Percentiles rank a stretch among this genome's conserved stretches.
These are phyloP conservation scores for Heteromormyrus szaboi DNA, from an alignment of 2,797 vertebrate genomes.

Conservation along the genomic window DNA sequence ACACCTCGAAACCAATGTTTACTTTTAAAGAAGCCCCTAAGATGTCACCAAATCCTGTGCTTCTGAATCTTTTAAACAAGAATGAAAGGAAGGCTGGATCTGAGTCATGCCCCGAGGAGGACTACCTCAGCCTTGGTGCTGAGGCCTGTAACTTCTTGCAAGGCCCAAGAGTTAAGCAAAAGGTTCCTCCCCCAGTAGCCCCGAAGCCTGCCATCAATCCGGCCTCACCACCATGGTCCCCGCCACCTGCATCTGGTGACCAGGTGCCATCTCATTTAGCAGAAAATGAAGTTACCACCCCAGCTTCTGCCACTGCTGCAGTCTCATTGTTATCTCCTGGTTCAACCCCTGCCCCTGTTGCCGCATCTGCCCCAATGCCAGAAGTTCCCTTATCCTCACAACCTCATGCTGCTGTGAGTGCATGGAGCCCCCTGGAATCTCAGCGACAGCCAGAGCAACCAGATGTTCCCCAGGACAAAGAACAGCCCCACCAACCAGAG, in stretches of 20 bases:
- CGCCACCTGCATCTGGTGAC: slow-evolving; percentile 57
- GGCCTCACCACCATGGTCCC: slow-evolving; percentile 75
- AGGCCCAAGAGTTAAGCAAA: slow-evolving; percentile 70
- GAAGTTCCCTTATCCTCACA: slow-evolving; percentile 39
- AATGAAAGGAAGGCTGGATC: slow-evolving; percentile 77
- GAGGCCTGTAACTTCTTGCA: slow-evolving; percentile 99
- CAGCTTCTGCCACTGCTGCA: slow-evolving; percentile 41
- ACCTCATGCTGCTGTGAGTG: slow-evolving; percentile 37
- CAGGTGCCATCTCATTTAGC: slow-evolving; percentile 68
- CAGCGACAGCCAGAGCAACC: slow-evolving; percentile 52
- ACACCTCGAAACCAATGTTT: slow-evolving; percentile 85
- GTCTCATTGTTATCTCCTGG: slow-evolving; percentile 41
- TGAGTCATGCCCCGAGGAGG: slow-evolving; percentile 90
- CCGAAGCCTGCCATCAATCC: slow-evolving; percentile 84
- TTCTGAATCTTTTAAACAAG: slow-evolving; percentile 80
- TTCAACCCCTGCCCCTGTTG: slow-evolving; percentile 39
- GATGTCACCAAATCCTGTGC: slow-evolving; percentile 82
- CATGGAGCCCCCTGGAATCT: slow-evolving; percentile 51
- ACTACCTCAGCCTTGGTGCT: slow-evolving; percentile 95
- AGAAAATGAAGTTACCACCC: slow-evolving; percentile 60
- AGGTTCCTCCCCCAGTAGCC: slow-evolving; percentile 90
- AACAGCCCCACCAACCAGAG: slow-evolving; percentile 12
- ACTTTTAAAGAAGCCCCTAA: slow-evolving; percentile 89
- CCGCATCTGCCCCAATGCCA: slow-evolving; percentile 35
- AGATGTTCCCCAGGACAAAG: slow-evolving; percentile 47